phyloP scores from a whole-genome alignment of 1,140 invertebrate genomes.

The Batillaria attramentaria region DNA sequence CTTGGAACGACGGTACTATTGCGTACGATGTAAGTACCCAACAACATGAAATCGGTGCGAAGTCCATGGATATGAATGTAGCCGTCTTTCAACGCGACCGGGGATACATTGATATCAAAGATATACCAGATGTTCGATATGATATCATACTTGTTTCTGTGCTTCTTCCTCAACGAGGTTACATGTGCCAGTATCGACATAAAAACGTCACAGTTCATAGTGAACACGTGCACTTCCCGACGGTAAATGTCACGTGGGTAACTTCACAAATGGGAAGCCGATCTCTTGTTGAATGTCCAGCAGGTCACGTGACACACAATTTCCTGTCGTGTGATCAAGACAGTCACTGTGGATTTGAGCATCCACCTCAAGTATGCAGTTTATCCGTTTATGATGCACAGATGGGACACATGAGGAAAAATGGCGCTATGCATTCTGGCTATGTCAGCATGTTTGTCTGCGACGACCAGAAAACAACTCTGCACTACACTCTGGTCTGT shows the following conservation, averaged over 20 bases:
- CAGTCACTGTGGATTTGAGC: background rate
- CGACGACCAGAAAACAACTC: background rate
- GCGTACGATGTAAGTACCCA: background rate
- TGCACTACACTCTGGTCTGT: conserved; percentile 24
- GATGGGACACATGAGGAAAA: no score
- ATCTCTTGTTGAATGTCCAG: background rate
- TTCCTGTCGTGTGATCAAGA: background rate
- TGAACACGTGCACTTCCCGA: no score
- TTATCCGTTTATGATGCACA: background rate
- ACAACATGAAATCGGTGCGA: background rate
- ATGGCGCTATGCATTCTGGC: no score
- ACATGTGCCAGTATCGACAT: no score
- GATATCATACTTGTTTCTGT: no score
- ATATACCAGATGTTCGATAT: background rate
- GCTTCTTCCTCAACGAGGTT: background rate
- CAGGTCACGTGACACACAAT: background rate
- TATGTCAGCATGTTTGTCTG: background rate
- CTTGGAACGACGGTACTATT: background rate
- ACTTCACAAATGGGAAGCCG: background rate
- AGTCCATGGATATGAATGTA: no score
- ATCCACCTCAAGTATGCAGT: no score
- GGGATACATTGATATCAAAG: background rate
- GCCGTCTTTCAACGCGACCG: no score
- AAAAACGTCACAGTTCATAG: no score
- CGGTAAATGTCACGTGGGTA: background rate